phyloP scores from a whole-genome alignment of 2,797 vertebrate genomes.

The Odontamblyopus rebecca region DNA sequence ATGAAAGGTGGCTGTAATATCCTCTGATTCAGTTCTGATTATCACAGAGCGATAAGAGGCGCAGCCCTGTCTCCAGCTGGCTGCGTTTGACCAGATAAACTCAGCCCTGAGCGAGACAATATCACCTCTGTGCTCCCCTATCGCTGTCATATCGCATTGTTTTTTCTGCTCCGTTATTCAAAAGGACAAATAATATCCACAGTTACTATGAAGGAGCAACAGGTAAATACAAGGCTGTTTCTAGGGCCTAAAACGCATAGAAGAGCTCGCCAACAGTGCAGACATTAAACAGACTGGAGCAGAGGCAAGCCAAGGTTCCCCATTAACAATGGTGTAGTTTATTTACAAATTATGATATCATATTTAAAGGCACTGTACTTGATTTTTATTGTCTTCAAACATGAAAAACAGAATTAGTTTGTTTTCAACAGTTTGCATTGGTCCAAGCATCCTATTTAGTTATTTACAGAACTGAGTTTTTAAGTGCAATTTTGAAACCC shows the following conservation, averaged over 20 bases:
- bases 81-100: slow-evolving; percentile 59
- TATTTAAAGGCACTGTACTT: no score
- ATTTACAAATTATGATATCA: no score
- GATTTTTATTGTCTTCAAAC: no score
- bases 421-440: no score
- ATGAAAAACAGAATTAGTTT: no score
- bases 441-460: no score
- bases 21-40: slow-evolving; percentile 62
- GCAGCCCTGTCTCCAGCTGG: slow-evolving; percentile 55
- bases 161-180: slow-evolving; percentile 33
- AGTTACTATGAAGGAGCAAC: slow-evolving; percentile 20
- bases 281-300: not conserved
- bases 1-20: slow-evolving; percentile 49
- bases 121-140: slow-evolving; percentile 45
- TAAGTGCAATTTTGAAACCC: no score
- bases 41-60: slow-evolving; percentile 61
- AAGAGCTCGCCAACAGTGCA: slow-evolving; percentile 1
- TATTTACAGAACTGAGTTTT: no score
- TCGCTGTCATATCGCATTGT: slow-evolving; percentile 45
- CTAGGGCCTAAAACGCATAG: slow-evolving; percentile 1
- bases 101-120: slow-evolving; percentile 55
- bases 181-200: slow-evolving; percentile 41
- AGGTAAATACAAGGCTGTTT: slow-evolving; percentile 29
- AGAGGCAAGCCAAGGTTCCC: not conserved
- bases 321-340: no score